A percentile compares a stretch with the other conserved stretches of the same genome.
phyloP scores from a whole-genome alignment of 2,113 vertebrate genomes.

The Phalacrocorax aristotelis region DNA sequence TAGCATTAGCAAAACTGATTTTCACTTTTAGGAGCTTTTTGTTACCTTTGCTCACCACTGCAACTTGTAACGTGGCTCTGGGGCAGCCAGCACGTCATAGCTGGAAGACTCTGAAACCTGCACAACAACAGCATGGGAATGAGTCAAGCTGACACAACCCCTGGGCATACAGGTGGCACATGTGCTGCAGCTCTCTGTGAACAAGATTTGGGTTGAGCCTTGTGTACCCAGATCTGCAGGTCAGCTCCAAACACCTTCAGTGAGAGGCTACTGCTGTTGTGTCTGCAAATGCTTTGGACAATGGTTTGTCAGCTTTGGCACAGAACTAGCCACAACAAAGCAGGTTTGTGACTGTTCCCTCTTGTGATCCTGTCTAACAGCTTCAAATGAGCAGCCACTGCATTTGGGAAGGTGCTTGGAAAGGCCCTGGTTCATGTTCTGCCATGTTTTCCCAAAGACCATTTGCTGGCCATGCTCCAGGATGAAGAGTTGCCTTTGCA shows the following conservation, averaged over 20 bases:
- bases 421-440: neutral
- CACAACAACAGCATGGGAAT: accelerated
- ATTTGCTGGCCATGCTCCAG: neutral
- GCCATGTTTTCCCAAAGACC: neutral
- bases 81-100: neutral
- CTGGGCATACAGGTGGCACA: neutral
- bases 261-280: neutral
- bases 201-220: neutral
- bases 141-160: neutral
- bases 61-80: neutral
- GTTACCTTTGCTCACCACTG: neutral
- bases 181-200: neutral
- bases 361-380: neutral
- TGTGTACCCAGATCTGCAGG: neutral
- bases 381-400: neutral
- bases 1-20: neutral
- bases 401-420: neutral
- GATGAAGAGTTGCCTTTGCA: neutral
- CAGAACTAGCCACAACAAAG: neutral
- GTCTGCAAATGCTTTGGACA: neutral
- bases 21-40: neutral
- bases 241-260: neutral
- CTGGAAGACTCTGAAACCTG: neutral
- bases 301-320: neutral
- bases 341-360: neutral